Base-by-base conservation (phyloP, 1,140 invertebrate species). In the Liolophura sinensis region DNA sequence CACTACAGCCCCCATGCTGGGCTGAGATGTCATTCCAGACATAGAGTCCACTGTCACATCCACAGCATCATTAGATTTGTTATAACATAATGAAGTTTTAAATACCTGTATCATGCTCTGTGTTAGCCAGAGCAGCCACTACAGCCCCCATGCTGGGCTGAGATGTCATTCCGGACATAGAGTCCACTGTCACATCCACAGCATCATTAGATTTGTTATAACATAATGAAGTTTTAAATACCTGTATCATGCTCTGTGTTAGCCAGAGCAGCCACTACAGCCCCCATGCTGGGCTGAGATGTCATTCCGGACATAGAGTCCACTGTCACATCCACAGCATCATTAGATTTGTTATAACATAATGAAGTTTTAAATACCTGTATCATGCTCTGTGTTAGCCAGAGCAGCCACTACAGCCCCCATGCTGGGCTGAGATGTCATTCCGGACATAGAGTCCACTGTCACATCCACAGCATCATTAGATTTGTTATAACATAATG, bases 251-350 rank as follows among this genome's bases (percentile, higher is more conserved):
- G 77, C 18, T 85, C 75, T 40, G 89, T 87, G 72, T 88, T 88
- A 78, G 90, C 87, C 3, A 95, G 82, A 40, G 91, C 91, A 14
- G 97, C 96, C 1, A 99, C 96, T 9, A 99, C 71, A 15, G 97
- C 97, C 18, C 98, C 98, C 97, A 99, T 99, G 65, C 93, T 95
- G 11, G 98, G 97, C 84, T 99, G 85, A 56, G 92, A 95, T 0
- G 97, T 99, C 90, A 99, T 91, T 31, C 97, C 97, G 27, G 95
- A 97, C 97, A 99, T 99, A 56, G 95, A 95, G 84, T 99, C 98
- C 0, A 99, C 96, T 22, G 98, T 97, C 18, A 96, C 95, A 85
- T 99, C 98, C 0, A 99, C 95, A n/a, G n/a, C n/a, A n/a, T n/a
- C n/a, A n/a, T n/a, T n/a, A n/a, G n/a, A n/a, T n/a, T n/a, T n/a